These are phyloP conservation scores for Dipodomys stephensi DNA, from an alignment of 2,113 vertebrate species.

Conservation along the genomic window DNA sequence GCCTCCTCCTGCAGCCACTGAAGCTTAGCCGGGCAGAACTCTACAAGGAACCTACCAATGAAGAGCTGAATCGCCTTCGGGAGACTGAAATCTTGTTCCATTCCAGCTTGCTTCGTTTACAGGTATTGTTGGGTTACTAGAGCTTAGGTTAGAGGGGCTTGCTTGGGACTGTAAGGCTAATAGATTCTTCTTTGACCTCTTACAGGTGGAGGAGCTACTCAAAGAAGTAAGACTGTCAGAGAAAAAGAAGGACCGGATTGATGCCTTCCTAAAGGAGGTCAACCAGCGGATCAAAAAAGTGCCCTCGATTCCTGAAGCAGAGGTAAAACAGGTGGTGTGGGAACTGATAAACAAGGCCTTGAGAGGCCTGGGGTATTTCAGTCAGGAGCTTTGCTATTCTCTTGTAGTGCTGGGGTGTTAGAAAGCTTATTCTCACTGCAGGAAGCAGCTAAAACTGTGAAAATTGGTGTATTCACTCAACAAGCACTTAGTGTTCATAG, in stretches of 20 bases:
- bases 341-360: background rate
- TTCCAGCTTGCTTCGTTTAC: constrained; percentile 95
- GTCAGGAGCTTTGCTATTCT: background rate
- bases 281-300: constrained; percentile 87
- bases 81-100: constrained; percentile 96
- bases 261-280: constrained; percentile 90
- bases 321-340: constrained; percentile 62
- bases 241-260: constrained; percentile 90
- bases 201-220: constrained; percentile 95
- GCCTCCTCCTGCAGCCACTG: constrained; percentile 85
- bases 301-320: constrained; percentile 87
- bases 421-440: background rate
- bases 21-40: constrained; percentile 92
- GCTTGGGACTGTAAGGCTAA: background rate
- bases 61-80: constrained; percentile 94
- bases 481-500: background rate
- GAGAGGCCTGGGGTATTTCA: background rate
- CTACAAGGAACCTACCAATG: constrained; percentile 94
- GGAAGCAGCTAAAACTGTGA: background rate
- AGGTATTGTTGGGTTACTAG: constrained; percentile 85
- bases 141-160: background rate
- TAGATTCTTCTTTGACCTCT: background rate
- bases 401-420: background rate
- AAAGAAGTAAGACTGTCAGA: constrained; percentile 95
- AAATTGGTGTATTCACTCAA: background rate